Conservation (phyloP, 2,113 vertebrate genomes). For the Collichthys lucidus region DNA sequence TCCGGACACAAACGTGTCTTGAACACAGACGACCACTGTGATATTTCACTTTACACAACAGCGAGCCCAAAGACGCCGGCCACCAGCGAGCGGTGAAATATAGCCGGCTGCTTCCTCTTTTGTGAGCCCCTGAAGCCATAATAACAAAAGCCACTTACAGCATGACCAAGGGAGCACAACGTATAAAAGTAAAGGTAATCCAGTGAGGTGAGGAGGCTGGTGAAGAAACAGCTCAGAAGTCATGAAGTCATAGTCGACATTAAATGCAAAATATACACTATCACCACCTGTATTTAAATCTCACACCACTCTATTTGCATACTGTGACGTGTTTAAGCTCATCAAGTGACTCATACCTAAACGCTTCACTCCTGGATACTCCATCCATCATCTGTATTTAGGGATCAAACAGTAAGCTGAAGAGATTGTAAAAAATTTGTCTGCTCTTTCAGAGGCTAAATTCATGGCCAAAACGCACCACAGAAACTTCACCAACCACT, state of each 20-base stretch:
- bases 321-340: neutral
- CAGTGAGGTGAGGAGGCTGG: neutral
- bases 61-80: neutral
- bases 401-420: neutral
- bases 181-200: conserved; percentile 1
- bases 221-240: neutral
- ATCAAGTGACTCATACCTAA: neutral
- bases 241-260: neutral
- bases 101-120: conserved; percentile 15
- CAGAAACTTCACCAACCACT: neutral
- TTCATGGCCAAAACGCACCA: neutral
- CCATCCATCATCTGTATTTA: neutral
- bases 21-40: conserved; percentile 23
- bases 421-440: neutral
- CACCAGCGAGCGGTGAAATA: conserved; percentile 17
- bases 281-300: conserved; percentile 12
- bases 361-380: neutral
- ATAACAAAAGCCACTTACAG: conserved; percentile 3
- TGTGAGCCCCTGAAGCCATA: conserved; percentile 38
- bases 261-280: conserved; percentile 2
- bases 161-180: conserved; percentile 18
- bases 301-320: neutral
- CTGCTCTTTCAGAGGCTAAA: neutral
- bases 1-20: conserved; percentile 4
- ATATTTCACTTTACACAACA: conserved; percentile 41